Percentiles rank a stretch among this genome's conserved stretches.
phyloP scores from a whole-genome alignment of 2,888 invertebrate genomes.

The Rhamphomyia laevipes region DNA sequence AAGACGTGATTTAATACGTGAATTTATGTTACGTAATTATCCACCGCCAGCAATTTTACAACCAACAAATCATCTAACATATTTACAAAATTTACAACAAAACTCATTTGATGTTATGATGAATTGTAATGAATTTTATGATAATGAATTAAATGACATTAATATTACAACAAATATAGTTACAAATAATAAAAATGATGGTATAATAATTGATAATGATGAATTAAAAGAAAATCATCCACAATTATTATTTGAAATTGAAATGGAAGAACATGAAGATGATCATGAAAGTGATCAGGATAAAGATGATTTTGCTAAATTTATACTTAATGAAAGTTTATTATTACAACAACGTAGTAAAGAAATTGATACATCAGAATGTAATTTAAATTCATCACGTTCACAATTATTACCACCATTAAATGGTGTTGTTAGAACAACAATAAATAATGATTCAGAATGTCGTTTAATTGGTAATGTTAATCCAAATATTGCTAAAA shows the following conservation, averaged over 20 bases:
- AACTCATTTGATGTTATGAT: not conserved
- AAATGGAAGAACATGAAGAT: conserved; percentile 23
- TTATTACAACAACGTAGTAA: not conserved
- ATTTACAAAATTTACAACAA: conserved; percentile 2
- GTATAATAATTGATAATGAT: not conserved
- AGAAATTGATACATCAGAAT: not conserved
- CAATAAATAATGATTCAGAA: not conserved
- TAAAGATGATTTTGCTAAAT: not conserved
- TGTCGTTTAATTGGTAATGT: conserved; percentile 17
- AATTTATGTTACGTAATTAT: conserved; percentile 15
- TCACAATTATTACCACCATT: not conserved
- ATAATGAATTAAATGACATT: not conserved
- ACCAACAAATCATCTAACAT: conserved; percentile 10
- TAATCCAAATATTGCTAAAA: conserved; percentile 15
- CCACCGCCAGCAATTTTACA: conserved; percentile 16
- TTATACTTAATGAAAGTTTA: not conserved
- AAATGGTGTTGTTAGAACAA: not conserved
- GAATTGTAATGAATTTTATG: too few relatives aligned
- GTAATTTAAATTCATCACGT: not conserved
- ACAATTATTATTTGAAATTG: conserved; percentile 34
- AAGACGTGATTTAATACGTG: conserved; percentile 16
- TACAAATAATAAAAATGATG: not conserved
- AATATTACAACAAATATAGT: too few relatives aligned
- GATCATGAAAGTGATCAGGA: conserved; percentile 1
- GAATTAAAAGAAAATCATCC: conserved; percentile 34